Base-by-base conservation (phyloP, 2,888 invertebrate genomes). In the Geophilus truncorum region DNA sequence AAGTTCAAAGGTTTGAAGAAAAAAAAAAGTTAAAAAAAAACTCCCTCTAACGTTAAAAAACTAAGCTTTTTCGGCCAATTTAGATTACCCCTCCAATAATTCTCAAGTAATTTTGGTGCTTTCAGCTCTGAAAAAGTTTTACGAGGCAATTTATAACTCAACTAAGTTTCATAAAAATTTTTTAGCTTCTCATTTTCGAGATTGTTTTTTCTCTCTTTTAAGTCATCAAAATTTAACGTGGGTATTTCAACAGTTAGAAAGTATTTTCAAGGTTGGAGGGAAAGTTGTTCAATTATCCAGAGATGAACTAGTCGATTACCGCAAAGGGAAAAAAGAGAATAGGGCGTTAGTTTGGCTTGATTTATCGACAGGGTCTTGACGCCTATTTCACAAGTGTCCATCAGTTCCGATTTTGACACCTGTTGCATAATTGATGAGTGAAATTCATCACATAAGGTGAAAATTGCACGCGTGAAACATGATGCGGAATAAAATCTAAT, bases 251-350 rank as follows among this genome's bases (percentile, higher is more conserved):
- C 40, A 40, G 40, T 40, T 5, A 34, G 34, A 40, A 40, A 40
- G n/a, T 6, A 40, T 40, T 62, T 62, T 62, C 57, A 62, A 62
- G 57, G 57, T 21, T 21, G 57, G 10, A 62, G 57, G 57, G 57
- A 62, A 62, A 62, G 57, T 62, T 62, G 57, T 62, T 62, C 57
- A 62, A 62, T 62, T 62, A 62, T 62, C 57, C 57, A 18, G 57
- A 21, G 57, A 62, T 62, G 57, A 62, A 62, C 57, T 62, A 62
- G 57, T 62, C 57, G 57, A 62, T 62, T 62, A 62, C 57, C 57
- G 23, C 57, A 23, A 62, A 62, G 57, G 18, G 18, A 62, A 57
- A 62, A 62, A 23, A 21, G 18, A 6, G n/a, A 9, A 21, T 18
- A 23, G 57, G 57, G 57, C 57, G 57, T 62, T 62, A 6, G 57